phyloP scores from a whole-genome alignment of 1,140 invertebrate genomes.

The Camponotus pennsylvanicus region DNA sequence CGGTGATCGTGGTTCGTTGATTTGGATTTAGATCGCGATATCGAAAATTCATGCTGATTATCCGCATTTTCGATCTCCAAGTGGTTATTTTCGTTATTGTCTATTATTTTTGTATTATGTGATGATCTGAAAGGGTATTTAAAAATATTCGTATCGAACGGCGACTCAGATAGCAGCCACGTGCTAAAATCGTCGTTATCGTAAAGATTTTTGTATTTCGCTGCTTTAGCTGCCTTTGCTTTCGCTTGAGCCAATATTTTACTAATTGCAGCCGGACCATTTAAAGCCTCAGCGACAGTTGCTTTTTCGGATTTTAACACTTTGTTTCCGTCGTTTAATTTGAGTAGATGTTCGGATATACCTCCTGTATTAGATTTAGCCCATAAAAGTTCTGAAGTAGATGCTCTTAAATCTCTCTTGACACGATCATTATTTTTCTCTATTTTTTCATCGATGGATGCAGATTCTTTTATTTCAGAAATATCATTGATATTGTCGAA shows the following conservation, averaged over 20 bases:
- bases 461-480: too few relatives aligned
- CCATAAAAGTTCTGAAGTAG: neutral
- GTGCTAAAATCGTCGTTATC: neutral
- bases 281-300: too few relatives aligned
- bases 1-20: neutral
- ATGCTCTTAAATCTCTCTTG: neutral
- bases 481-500: neutral
- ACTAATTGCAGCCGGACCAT: neutral
- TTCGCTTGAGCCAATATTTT: conserved; percentile 17
- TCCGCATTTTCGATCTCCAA: neutral
- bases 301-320: neutral
- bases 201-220: neutral
- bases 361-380: neutral
- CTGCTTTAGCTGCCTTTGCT: neutral
- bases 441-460: neutral
- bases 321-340: neutral
- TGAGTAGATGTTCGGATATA: neutral
- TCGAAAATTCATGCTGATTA: neutral
- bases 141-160: neutral
- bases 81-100: too few relatives aligned
- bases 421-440: neutral
- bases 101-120: neutral
- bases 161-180: neutral
- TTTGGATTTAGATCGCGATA: neutral
- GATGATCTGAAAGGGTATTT: neutral